Conservation (phyloP, 2,113 vertebrate species). For the Accipiter virgatus region DNA sequence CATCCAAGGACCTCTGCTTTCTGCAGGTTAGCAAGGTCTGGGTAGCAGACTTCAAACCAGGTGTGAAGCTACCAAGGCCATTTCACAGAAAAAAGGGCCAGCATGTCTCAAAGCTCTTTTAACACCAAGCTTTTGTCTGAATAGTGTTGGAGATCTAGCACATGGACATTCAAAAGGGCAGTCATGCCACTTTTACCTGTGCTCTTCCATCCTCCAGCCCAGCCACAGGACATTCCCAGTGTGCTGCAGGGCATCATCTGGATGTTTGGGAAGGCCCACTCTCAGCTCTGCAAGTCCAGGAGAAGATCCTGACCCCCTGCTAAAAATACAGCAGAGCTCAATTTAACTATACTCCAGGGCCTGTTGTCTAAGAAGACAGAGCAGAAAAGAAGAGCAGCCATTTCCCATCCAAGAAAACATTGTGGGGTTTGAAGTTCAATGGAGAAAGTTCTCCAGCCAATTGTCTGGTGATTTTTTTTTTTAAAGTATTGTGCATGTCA, state of each 20-base stretch:
- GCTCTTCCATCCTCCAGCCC: not conserved
- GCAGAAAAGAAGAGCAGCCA: not conserved
- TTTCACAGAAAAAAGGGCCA: not conserved
- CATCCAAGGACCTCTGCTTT: not conserved
- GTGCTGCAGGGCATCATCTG: not conserved
- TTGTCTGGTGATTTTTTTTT: not conserved
- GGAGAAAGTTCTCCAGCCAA: not conserved
- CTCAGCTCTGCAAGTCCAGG: not conserved
- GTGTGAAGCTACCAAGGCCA: not conserved
- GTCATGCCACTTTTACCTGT: not conserved
- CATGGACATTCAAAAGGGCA: not conserved
- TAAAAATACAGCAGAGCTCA: not conserved
- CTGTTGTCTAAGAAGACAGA: not conserved
- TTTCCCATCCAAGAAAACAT: not conserved
- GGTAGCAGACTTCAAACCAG: not conserved
- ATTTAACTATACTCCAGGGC: too few relatives aligned
- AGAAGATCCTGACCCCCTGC: not conserved
- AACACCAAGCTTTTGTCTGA: not conserved
- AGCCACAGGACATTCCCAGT: too few relatives aligned
- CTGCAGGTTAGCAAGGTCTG: not conserved
- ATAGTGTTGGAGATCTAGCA: not conserved
- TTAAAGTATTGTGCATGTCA: not conserved
- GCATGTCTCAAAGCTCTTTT: not conserved
- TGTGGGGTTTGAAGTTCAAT: fast-evolving
- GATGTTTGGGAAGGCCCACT: not conserved